These are phyloP conservation scores for Acanthurus leucopareius DNA, from an alignment of 2,797 vertebrate genomes.

Conservation along the genomic window DNA sequence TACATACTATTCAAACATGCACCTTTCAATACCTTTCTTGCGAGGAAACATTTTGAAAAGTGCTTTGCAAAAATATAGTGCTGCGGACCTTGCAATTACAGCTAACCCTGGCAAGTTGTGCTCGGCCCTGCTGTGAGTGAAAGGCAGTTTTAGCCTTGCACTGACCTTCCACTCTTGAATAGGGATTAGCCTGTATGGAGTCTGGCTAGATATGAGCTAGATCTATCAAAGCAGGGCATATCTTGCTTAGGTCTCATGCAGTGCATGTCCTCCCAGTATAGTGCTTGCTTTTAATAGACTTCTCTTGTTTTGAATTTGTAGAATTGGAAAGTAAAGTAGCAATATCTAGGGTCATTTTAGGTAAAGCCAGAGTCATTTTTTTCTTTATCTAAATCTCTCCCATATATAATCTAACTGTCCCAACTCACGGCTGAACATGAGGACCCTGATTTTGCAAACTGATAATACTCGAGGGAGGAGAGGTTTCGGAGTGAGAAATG, in stretches of 20 bases:
- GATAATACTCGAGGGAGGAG: constrained; percentile 77
- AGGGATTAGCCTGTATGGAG: constrained; percentile 57
- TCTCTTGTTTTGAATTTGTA: constrained; percentile 57
- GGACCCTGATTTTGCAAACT: constrained; percentile 73
- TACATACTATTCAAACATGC: constrained; percentile 51
- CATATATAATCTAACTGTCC: constrained; percentile 65
- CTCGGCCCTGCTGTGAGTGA: constrained; percentile 45
- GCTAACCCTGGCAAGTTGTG: constrained; percentile 52
- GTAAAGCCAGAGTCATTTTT: constrained; percentile 58
- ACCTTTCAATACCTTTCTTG: constrained; percentile 51
- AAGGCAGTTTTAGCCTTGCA: constrained; percentile 60
- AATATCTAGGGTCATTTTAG: constrained; percentile 60
- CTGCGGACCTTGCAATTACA: constrained; percentile 60
- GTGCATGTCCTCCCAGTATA: constrained; percentile 13
- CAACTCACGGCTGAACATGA: constrained; percentile 57
- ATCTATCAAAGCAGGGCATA: constrained; percentile 51
- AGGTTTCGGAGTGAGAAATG: constrained; percentile 64
- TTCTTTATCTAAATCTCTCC: constrained; percentile 66
- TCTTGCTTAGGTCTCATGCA: constrained; percentile 41
- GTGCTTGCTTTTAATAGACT: constrained; percentile 12
- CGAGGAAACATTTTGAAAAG: constrained; percentile 50
- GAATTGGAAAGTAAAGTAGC: constrained; percentile 57
- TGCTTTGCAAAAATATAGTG: constrained; percentile 56
- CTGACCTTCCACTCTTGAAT: constrained; percentile 63
- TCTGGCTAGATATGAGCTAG: constrained; percentile 44